phyloP scores from a whole-genome alignment of 2,888 invertebrate species.

The Tromatobia lineatoria region DNA sequence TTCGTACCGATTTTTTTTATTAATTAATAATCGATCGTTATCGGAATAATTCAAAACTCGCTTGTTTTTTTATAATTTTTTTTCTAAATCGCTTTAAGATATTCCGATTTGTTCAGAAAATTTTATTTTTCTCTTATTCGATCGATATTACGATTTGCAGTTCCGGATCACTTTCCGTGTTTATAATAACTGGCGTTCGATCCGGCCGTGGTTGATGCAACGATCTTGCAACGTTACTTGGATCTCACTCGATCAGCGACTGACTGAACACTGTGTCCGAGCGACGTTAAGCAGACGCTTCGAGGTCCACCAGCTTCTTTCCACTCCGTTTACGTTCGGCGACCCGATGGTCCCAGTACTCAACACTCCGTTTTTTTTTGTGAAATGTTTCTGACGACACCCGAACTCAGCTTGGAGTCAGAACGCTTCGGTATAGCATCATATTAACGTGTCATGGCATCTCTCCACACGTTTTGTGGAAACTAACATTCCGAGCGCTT shows the following conservation, averaged over 20 bases:
- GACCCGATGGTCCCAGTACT: slow-evolving; percentile 33
- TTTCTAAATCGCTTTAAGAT: not conserved
- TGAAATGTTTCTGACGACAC: slow-evolving; percentile 54
- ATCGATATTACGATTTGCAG: not conserved
- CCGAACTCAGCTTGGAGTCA: slow-evolving; percentile 36
- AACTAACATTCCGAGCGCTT: not conserved
- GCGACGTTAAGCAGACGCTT: slow-evolving; percentile 28
- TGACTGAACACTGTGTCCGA: slow-evolving; percentile 40
- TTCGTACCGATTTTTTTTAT: not conserved
- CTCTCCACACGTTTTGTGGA: not conserved
- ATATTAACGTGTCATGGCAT: not conserved
- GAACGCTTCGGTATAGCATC: slow-evolving; percentile 12
- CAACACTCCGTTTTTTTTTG: not conserved
- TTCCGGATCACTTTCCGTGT: slow-evolving; percentile 5
- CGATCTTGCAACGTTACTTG: slow-evolving; percentile 50
- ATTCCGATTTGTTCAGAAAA: not conserved
- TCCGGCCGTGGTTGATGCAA: slow-evolving; percentile 22
- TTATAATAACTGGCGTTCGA: not conserved
- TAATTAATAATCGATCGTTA: not conserved
- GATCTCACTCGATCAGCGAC: slow-evolving; percentile 55
- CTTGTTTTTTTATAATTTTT: not conserved
- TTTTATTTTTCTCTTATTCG: not conserved
- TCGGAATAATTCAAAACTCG: not conserved
- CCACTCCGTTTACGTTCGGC: slow-evolving; percentile 46
- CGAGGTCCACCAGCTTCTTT: slow-evolving; percentile 52